Evolutionary conservation across 2,888 invertebrate genomes (phyloP), one percentile per base, ranked within the genome.

Genomic region (Eudemis profundana): DNA sequence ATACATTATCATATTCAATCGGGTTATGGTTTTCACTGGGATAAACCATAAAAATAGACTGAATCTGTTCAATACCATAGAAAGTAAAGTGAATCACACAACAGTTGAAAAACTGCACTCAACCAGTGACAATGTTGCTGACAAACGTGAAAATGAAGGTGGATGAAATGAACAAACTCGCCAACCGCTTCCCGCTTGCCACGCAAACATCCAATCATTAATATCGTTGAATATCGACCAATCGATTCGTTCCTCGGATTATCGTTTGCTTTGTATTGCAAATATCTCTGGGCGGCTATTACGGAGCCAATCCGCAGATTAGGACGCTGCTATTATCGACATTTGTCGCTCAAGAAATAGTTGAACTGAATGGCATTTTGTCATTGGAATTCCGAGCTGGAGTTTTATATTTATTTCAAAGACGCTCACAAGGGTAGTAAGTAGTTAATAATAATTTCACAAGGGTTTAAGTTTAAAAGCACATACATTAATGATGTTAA

Each of bases 261-360:
- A 77, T 75, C 61, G 67, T 54, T 67, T 61, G 70, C 69, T 72
- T 74, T 72, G 71, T 71, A 73, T 72, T 68, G 69, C 74, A 72
- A 78, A 78, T 77, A 76, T 74, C 71, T 69, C 57, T 61, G 46
- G 23, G 14, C 59, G 49, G 61, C 74, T 71, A 76, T 79, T 74
- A 74, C 68, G 62, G 66, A 67, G 68, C 66, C 65, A n/a, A 65
- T 70, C 10, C 38, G 23, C 61, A 54, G 66, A 72, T 70, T 68
- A 70, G 60, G 56, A 21, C 4, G 50, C 21, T 8, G 21, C 47
- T 44, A 70, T 62, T 62, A 62, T 12, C 50, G 23, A 23, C 56
- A 50, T 57, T 57, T 57, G 42, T 61, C 51, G 44, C 38, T 23
- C 36, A 42, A 15, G 7, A 56, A 63, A 63, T 64, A 57, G 57